These are phyloP conservation scores for Caenorhabditis drosophilae DNA, from an alignment of 2,888 invertebrate genomes.

Conservation along the genomic window DNA sequence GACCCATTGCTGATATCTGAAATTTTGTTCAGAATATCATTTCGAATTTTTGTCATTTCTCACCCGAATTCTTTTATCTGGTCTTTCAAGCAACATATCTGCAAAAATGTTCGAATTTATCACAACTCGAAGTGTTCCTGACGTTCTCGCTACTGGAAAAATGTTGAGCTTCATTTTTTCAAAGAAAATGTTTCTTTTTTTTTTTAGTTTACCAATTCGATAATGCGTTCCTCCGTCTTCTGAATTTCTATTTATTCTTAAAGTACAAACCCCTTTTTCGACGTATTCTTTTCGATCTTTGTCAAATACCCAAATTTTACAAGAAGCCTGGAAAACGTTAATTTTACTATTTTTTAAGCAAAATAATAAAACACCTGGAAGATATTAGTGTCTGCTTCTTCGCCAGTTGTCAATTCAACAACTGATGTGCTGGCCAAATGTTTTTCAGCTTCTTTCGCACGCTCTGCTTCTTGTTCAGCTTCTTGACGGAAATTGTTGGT, in stretches of 20 bases:
- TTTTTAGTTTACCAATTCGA: slow-evolving; percentile 33
- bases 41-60: background rate
- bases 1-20: slow-evolving; percentile 59
- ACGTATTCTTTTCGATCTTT: slow-evolving; percentile 50
- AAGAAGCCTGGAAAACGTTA: slow-evolving; percentile 50
- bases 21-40: background rate
- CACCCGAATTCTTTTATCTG: slow-evolving; percentile 55
- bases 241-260: slow-evolving; percentile 37
- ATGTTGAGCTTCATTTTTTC: background rate
- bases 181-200: background rate
- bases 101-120: slow-evolving; percentile 61
- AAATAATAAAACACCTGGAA: slow-evolving; percentile 39
- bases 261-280: slow-evolving; percentile 57
- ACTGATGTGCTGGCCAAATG: slow-evolving; percentile 46
- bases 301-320: slow-evolving; percentile 65
- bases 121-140: slow-evolving; percentile 62
- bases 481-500: slow-evolving; percentile 26
- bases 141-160: slow-evolving; percentile 61
- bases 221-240: slow-evolving; percentile 37
- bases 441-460: slow-evolving; percentile 39
- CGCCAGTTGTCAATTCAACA: slow-evolving; percentile 59
- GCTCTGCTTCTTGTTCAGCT: slow-evolving; percentile 33
- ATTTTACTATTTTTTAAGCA: background rate
- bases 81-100: slow-evolving; percentile 62
- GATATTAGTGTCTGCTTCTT: slow-evolving; percentile 58